Base-by-base conservation (phyloP, 2,113 vertebrate genomes). In the Megalops atlanticus region DNA sequence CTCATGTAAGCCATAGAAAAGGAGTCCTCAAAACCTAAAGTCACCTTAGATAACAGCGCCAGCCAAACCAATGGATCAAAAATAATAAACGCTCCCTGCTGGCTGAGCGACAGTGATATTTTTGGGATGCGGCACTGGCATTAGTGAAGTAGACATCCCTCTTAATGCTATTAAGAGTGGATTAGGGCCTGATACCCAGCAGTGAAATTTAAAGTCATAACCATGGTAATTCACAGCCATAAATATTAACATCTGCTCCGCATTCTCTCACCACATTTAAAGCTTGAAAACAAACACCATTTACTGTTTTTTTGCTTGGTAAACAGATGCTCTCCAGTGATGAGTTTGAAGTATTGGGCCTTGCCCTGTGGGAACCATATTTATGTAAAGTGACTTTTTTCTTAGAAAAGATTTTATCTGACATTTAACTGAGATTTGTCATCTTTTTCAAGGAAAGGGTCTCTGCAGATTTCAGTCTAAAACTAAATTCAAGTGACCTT, bases 91-190 rank as follows among this genome's bases (percentile, higher is more conserved):
- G 43, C 15, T 33, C 1, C 43, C 43, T 45, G 43, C 43, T 31
- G 5, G 54, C 54, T 64, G 54, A 64, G 43, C n/a, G 36, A n/a
- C n/a, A 14, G 18, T 14, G 41, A 64, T 35, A 1, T 47, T 71
- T 45, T 45, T 64, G 43, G 31, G 16, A 74, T 52, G 36, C 47
- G 78, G 70, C 76, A 80, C 79, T 58, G 33, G 8, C 78, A 81
- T 78, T 72, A 87, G 87, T 85, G 52, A 86, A 71, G 40, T 82
- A 85, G 76, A 86, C 79, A 85, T 87, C 84, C 84, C 41, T 82
- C 68, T 36, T 75, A 73, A 82, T 64, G 3, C 71, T 74, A 81
- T 83, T 75, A 82, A 79, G 81, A 77, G 12, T 70, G 76, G 68
- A 73, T 83, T 45, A 81, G 45, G 71, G n/a, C 31, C 76, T 40